Conservation (phyloP, 2,797 vertebrate genomes). For the Borostomias antarcticus region DNA sequence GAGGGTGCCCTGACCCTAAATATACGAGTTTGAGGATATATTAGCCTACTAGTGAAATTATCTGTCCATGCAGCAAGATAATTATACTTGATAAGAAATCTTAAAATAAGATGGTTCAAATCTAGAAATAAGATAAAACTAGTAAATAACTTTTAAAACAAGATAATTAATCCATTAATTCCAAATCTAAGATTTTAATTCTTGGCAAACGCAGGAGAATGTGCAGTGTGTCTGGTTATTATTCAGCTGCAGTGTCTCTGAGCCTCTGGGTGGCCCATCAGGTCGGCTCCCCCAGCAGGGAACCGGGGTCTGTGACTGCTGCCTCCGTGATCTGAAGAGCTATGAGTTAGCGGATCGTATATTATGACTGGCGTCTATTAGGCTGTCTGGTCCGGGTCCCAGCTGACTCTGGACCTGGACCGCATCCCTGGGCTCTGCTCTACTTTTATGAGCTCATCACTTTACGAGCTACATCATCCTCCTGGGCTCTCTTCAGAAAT, state of each 20-base stretch:
- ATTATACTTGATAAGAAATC: too few species aligned
- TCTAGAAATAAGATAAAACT: too few species aligned
- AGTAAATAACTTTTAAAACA: too few species aligned
- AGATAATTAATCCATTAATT: too few species aligned
- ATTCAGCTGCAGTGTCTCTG: neutral
- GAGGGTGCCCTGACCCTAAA: too few species aligned
- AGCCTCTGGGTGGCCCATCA: neutral
- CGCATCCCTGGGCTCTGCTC: slow-evolving; percentile 10
- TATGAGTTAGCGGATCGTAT: slow-evolving; percentile 8
- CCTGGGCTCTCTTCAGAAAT: neutral
- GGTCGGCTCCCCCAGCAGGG: slow-evolving; percentile 1
- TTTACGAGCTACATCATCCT: slow-evolving; percentile 13
- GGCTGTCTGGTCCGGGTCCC: neutral
- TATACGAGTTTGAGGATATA: too few species aligned
- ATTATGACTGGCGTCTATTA: slow-evolving; percentile 9
- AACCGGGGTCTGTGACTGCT: slow-evolving; percentile 1
- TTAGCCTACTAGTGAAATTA: too few species aligned
- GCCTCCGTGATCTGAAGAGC: slow-evolving; percentile 1
- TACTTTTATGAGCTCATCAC: slow-evolving; percentile 18
- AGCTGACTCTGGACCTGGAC: slow-evolving; percentile 12
- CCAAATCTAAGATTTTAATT: too few species aligned
- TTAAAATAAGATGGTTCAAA: too few species aligned
- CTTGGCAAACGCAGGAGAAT: too few species aligned
- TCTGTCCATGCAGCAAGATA: too few species aligned
- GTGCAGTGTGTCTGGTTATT: too few species aligned